Base-by-base conservation (phyloP, 2,113 vertebrate genomes). In the Phycodurus eques region DNA sequence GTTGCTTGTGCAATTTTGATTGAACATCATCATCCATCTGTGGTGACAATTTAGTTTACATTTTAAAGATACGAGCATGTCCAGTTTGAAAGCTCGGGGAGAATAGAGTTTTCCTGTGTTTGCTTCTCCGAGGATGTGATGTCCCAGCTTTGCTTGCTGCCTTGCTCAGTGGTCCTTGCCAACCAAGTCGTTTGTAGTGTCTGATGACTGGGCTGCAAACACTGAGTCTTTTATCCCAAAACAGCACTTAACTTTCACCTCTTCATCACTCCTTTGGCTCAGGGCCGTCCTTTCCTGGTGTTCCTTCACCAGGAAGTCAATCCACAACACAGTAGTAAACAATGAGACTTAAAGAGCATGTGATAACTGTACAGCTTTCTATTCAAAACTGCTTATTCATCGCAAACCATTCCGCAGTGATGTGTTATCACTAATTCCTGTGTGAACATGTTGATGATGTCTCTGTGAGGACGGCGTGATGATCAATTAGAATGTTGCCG, bases 161-260 rank as follows among this genome's bases (percentile, higher is more conserved):
- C 86, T 92, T 83, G 68, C 64, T 88, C 85, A 89, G 75, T 63
- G 88, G 83, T 92, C 89, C 91, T 88, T 89, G 83, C 80, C 77
- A 91, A 89, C 75, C 84, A 85, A 74, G 80, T 87, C 46, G 67
- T 86, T 80, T 81, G 83, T 85, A 80, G 53, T 80, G 83, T 69
- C 72, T 79, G 74, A 87, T 76, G 83, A 76, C 87, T 75, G 78
- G 77, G 68, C 75, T 77, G 73, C 67, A 77, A 68, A 72, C 80
- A 68, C 79, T 83, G 70, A 72, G 73, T 53, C 17, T 53, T 51
- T 53, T 53, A 2, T 10, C 57, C 22, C 57, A 31, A 31, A 59
- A 10, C 27, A 19, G 7, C 8, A 6, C 56, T 77, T 66, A 69
- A 77, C 72, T 72, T 79, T 81, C 75, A 76, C 81, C 64, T 76